Percentiles rank a stretch among this genome's conserved stretches.
phyloP scores from a whole-genome alignment of 2,888 invertebrate genomes.

The Drosophila anomalata region DNA sequence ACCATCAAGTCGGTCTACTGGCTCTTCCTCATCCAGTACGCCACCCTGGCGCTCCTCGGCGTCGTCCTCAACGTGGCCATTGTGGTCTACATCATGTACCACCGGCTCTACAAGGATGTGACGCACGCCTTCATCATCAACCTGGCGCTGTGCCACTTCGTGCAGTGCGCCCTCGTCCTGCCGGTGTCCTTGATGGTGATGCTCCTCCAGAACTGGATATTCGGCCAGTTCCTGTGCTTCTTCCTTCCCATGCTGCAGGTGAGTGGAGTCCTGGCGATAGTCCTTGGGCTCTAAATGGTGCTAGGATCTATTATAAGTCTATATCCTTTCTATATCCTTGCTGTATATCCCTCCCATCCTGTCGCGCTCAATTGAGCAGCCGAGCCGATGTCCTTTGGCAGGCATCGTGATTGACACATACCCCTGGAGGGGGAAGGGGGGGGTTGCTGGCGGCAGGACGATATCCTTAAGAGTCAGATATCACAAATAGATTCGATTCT shows the following conservation, averaged over 20 bases:
- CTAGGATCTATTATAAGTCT: not conserved
- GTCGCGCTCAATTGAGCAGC: constrained; percentile 34
- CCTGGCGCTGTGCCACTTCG: constrained; percentile 87
- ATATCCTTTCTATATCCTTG: not conserved
- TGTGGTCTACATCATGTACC: constrained; percentile 85
- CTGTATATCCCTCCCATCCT: not conserved
- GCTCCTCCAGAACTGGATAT: constrained; percentile 89
- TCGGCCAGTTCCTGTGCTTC: constrained; percentile 89
- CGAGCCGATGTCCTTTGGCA: constrained; percentile 7
- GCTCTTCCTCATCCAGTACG: constrained; percentile 87
- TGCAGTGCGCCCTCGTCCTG: constrained; percentile 88
- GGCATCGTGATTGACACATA: constrained; percentile 40
- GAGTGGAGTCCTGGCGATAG: constrained; percentile 60
- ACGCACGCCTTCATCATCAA: constrained; percentile 88
- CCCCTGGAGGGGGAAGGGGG: not conserved
- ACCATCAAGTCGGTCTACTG: constrained; percentile 86
- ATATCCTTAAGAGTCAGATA: constrained; percentile 16
- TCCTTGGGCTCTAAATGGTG: too few species aligned
- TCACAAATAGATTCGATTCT: constrained; percentile 51
- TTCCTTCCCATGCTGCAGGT: constrained; percentile 90
- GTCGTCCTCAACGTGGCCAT: constrained; percentile 86
- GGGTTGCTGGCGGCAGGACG: not conserved
- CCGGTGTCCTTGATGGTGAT: constrained; percentile 88
- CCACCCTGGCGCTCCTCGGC: constrained; percentile 86
- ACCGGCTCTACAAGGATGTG: constrained; percentile 86